These are phyloP conservation scores for Ornithoptera priamus DNA, from an alignment of 2,888 invertebrate species.

Conservation along the genomic window DNA sequence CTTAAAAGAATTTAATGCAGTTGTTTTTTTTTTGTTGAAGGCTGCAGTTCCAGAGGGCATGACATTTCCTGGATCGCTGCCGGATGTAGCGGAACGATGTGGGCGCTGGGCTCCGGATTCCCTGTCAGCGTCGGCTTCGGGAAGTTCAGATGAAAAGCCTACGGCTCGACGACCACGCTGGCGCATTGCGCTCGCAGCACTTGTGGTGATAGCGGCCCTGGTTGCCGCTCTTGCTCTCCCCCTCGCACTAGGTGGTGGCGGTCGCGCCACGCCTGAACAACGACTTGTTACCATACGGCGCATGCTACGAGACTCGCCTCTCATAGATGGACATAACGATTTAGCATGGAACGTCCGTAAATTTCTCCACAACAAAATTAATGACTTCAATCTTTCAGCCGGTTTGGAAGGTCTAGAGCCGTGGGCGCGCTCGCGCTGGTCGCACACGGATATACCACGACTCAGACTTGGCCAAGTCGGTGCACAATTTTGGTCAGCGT, in stretches of 20 bases:
- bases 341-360: conserved; percentile 94
- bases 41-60: conserved; percentile 75
- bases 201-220: conserved; percentile 80
- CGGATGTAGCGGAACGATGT: conserved; percentile 76
- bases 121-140: conserved; percentile 71
- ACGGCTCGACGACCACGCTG: conserved; percentile 76
- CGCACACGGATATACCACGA: conserved; percentile 94
- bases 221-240: conserved; percentile 81
- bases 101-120: conserved; percentile 77
- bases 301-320: conserved; percentile 84
- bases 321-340: conserved; percentile 92
- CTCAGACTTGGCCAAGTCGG: conserved; percentile 91
- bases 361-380: conserved; percentile 90
- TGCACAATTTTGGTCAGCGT: conserved; percentile 95
- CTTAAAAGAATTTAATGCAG: not conserved
- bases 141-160: conserved; percentile 76
- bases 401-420: conserved; percentile 85
- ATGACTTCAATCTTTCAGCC: conserved; percentile 83
- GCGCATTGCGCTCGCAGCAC: conserved; percentile 80
- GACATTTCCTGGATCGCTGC: conserved; percentile 76
- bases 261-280: conserved; percentile 80
- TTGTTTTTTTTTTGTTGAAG: conserved; percentile 50
- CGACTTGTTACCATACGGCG: conserved; percentile 83
- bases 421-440: conserved; percentile 93
- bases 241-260: conserved; percentile 73